Conservation (phyloP, 23 tunicate species). For the Ciona savignyi region DNA sequence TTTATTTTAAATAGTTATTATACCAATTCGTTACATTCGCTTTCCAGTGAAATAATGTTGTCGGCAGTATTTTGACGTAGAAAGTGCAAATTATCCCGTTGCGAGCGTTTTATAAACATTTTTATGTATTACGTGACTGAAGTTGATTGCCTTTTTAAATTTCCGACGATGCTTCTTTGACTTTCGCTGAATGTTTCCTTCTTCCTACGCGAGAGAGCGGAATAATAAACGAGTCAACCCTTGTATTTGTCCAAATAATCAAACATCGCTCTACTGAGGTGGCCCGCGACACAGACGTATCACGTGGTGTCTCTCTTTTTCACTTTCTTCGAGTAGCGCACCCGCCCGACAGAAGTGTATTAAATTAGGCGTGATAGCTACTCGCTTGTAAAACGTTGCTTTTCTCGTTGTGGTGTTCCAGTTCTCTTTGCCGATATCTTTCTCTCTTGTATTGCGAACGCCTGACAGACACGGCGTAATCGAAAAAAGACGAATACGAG, state of each 20-base stretch:
- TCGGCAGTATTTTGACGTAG: no score
- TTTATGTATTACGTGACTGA: no score
- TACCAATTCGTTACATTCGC: no score
- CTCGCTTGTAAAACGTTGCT: background rate
- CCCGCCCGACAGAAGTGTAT: background rate
- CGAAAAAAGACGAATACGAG: background rate
- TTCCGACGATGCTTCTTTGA: no score
- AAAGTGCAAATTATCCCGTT: no score
- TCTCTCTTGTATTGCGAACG: background rate
- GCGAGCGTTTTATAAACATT: no score
- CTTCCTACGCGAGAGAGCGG: background rate
- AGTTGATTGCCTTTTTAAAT: no score
- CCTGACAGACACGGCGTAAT: background rate
- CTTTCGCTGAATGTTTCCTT: no score
- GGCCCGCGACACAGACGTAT: constrained; percentile 2
- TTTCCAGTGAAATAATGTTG: no score
- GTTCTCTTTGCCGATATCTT: background rate
- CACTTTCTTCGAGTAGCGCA: background rate
- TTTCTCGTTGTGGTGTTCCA: background rate
- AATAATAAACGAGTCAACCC: background rate
- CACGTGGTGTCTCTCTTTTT: constrained; percentile 1
- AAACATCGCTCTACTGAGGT: background rate
- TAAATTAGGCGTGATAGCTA: background rate
- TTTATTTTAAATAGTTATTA: no score
- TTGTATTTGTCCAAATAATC: background rate